Evolutionary conservation across 2,888 invertebrate species (phyloP).

Genomic region (Mimumesa dahlbomi): DNA sequence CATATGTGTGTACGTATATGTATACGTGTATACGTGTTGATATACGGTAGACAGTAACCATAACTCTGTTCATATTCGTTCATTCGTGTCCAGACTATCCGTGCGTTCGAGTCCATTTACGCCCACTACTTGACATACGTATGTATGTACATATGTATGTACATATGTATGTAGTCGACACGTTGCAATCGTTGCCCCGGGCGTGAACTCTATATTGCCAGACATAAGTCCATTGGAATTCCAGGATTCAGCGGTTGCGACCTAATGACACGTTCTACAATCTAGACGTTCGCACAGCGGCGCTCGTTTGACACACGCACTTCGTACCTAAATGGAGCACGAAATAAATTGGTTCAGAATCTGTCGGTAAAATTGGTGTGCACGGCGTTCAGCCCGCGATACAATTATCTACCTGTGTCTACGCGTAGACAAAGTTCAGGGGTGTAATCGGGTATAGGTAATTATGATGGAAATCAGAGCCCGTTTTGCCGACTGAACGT

Average conservation of each 20-base stretch:
- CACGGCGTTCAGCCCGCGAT: too few relatives aligned
- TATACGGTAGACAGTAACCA: too few relatives aligned
- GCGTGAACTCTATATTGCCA: neutral
- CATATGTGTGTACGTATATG: too few relatives aligned
- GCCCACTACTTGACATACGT: constrained; percentile 27
- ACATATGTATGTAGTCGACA: neutral
- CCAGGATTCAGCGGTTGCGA: constrained; percentile 1
- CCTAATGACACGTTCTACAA: neutral
- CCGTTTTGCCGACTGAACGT: constrained; percentile 16
- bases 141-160: neutral
- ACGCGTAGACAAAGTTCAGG: constrained; percentile 1
- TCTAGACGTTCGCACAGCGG: neutral
- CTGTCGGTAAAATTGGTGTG: neutral
- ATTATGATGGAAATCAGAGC: constrained; percentile 21
- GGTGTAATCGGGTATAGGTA: neutral
- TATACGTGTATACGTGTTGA: too few relatives aligned
- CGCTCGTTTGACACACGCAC: neutral
- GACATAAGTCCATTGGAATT: constrained; percentile 12
- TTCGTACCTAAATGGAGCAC: neutral
- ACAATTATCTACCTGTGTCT: neutral
- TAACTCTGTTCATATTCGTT: too few relatives aligned
- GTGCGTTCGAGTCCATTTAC: constrained; percentile 24
- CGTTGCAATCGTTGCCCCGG: constrained; percentile 15
- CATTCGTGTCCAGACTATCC: too few relatives aligned
- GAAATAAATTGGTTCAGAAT: neutral